phyloP scores from a whole-genome alignment of 2,797 vertebrate genomes.

The Lepidocolaptes lacrymiger region DNA sequence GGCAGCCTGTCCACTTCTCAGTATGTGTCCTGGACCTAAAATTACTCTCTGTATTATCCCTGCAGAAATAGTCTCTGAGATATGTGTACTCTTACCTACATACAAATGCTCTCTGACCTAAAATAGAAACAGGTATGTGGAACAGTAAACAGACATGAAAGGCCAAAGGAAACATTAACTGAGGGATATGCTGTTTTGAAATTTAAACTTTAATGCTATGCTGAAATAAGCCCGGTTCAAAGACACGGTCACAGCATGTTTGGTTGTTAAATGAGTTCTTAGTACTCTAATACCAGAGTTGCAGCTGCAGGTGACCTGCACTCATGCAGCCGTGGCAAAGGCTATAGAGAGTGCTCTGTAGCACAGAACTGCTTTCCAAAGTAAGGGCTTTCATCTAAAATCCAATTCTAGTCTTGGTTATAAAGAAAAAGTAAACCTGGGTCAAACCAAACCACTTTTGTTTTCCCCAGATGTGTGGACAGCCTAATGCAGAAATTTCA shows the following conservation, averaged over 20 bases:
- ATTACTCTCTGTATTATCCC: slow-evolving; percentile 34
- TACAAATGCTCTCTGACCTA: slow-evolving; percentile 1
- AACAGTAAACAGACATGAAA: slow-evolving; percentile 26
- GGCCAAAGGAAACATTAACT: not conserved
- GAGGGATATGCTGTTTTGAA: slow-evolving; percentile 10
- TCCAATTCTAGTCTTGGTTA: not conserved
- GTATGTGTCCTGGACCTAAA: slow-evolving; percentile 29
- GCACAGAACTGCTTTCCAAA: not conserved
- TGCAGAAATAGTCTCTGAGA: not conserved
- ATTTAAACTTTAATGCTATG: not conserved
- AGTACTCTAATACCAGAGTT: not conserved
- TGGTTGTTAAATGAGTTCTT: not conserved
- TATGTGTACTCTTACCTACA: not conserved
- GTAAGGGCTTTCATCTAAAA: not conserved
- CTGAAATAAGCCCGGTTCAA: slow-evolving; percentile 9
- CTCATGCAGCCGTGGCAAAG: not conserved
- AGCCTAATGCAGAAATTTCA: not conserved
- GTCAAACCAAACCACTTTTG: not conserved
- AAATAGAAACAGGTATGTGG: slow-evolving; percentile 46
- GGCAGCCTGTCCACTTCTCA: slow-evolving; percentile 16
- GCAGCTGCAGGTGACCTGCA: not conserved
- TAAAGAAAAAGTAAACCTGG: not conserved
- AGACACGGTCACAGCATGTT: not conserved
- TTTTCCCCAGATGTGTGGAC: not conserved
- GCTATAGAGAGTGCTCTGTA: not conserved